Evolutionary conservation across 2,888 invertebrate species (phyloP).

Genomic region (Troglohyphantes excavatus): DNA sequence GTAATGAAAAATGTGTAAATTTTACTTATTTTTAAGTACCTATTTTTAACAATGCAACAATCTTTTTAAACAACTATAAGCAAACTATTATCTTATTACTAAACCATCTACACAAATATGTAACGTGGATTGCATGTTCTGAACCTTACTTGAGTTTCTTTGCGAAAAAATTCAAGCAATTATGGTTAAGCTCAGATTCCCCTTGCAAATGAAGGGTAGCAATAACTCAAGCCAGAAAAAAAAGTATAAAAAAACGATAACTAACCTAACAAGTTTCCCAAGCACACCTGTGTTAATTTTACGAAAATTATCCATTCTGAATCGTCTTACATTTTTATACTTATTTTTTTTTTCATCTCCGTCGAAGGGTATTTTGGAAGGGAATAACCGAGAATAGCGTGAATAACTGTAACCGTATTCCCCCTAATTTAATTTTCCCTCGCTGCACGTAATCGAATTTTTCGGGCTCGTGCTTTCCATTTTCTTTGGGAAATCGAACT

Average conservation of each 20-base stretch:
- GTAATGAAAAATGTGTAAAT: no score
- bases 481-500: constrained; percentile 39
- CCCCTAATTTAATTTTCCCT: constrained; percentile 55
- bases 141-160: neutral
- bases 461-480: constrained; percentile 32
- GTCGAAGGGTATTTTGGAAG: neutral
- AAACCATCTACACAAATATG: neutral
- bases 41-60: no score
- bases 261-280: neutral
- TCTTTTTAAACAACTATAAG: no score
- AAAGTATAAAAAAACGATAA: neutral
- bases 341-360: neutral
- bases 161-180: neutral
- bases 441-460: constrained; percentile 50
- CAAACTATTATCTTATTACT: neutral
- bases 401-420: constrained; percentile 29
- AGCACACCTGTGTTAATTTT: constrained; percentile 24
- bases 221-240: constrained; percentile 7
- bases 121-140: neutral
- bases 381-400: constrained; percentile 50
- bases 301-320: constrained; percentile 28
- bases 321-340: constrained; percentile 6
- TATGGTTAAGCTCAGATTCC: neutral
- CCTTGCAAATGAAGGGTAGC: constrained; percentile 11
- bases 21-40: no score